Base-by-base conservation (phyloP, 2,888 invertebrate species). In the Acleris laterana region DNA sequence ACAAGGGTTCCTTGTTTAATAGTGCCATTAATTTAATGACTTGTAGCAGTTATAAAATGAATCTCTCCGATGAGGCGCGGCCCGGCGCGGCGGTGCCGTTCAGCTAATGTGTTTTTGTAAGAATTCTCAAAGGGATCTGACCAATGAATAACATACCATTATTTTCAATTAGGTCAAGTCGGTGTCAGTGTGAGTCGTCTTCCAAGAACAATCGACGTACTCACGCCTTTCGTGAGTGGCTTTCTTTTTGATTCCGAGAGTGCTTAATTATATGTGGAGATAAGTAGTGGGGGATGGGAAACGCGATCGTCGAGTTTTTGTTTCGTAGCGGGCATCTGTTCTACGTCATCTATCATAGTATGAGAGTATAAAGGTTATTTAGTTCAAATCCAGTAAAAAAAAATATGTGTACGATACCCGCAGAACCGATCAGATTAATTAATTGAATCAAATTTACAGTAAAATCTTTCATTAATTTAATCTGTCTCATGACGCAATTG, bases 121-220 rank as follows among this genome's bases (percentile, higher is more conserved):
- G 82, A 79, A 82, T 82, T 80, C 81, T 76, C 77, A 77, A 78
- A 79, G 84, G 84, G 84, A 84, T 83, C 82, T 74, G 76, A 74
- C 78, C 81, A 81, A 80, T 83, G 88, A 87, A 91, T 88, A 89
- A 89, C 80, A 85, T 82, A 81, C 87, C 84, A 91, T 93, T 92
- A 93, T 91, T 88, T 89, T 88, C 89, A 93, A 93, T 91, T 91
- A 87, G 92, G 92, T 91, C 91, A 93, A 85, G 86, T 78, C 85
- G 79, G 84, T 85, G 85, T 84, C 88, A 82, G 90, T 79, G 80
- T 81, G 82, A 87, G 83, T 85, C 77, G 77, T 83, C 81, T 89
- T 87, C 85, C 79, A 83, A 90, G 91, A 91, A 92, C 90, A 91
- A 90, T 90, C 89, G 82, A 71, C 76, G 79, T 86, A 89, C 88